These are phyloP conservation scores for Tachuris rubrigastra DNA, from an alignment of 2,113 vertebrate species.

Conservation along the genomic window DNA sequence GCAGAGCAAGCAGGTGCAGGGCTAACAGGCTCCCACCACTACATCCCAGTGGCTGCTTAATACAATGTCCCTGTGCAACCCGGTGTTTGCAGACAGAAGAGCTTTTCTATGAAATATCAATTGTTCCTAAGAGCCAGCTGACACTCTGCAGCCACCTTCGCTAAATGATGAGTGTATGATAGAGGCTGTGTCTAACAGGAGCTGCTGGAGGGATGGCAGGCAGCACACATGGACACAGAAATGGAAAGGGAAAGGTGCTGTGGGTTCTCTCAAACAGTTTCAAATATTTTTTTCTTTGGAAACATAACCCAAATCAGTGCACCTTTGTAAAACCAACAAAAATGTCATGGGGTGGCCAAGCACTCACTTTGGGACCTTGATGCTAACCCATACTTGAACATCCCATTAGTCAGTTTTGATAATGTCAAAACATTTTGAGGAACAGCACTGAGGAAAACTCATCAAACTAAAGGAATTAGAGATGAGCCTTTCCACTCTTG, in stretches of 20 bases:
- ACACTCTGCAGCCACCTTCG: fast-evolving
- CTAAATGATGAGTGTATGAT: neutral
- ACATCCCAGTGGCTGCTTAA: neutral
- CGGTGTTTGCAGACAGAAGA: neutral
- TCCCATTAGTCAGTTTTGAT: neutral
- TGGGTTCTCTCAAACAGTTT: neutral
- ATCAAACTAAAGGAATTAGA: neutral
- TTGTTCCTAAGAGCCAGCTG: neutral
- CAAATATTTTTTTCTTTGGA: neutral
- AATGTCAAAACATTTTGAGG: neutral
- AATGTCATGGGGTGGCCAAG: neutral
- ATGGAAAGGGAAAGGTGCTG: neutral
- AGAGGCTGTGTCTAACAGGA: fast-evolving
- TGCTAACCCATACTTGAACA: neutral
- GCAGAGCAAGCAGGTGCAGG: neutral
- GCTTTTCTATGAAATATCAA: neutral
- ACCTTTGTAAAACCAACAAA: neutral
- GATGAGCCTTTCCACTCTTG: neutral
- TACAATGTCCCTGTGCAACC: neutral
- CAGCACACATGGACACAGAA: fast-evolving
- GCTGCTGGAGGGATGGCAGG: neutral
- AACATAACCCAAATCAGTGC: neutral
- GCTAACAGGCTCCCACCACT: neutral
- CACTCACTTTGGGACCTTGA: fast-evolving
- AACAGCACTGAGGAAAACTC: neutral